Evolutionary conservation across 2,888 invertebrate species (phyloP), one percentile per base, ranked within the genome.

Genomic region (Acrocyrtus sp.): DNA sequence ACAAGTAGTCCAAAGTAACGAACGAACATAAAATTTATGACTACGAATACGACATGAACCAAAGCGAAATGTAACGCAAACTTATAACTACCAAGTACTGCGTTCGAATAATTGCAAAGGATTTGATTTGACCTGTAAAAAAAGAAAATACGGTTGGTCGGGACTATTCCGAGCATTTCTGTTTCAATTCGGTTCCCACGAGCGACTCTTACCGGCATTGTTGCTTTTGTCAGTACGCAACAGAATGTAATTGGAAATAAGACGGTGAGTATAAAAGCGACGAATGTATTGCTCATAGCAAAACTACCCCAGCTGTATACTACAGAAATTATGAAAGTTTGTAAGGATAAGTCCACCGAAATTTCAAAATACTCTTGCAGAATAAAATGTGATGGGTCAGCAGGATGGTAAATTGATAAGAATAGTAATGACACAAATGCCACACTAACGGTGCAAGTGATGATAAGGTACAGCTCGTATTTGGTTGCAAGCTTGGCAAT

Each of bases 221-320:
- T 26, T 0, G 53, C 63, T 8, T 10, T n/a, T 21, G 51, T 47
- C 65, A 54, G 56, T 15, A 48, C 12, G 1, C 19, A 26, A 15
- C 56, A 48, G 0, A 19, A 19, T 3, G 34, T 19, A 19, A 41
- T 56, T 3, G 24, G 4, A 3, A 65, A n/a, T 1, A 54, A 19
- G 10, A 34, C n/a, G 0, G 19, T 12, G 17, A 65, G n/a, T 1
- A 56, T 21, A 21, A 45, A 65, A 1, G 61, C n/a, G 4, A 65
- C 17, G 39, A 65, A 65, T 0, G 65, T 65, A 22, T 65, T 65
- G 5, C 39, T 24, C 61, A 62, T 62, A n/a, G 29, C 56, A 15
- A 54, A 54, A 3, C 5, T 41, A 3, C 17, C 10, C 60, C 60
- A 60, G 1, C 15, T 34, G 12, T 56, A 65, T 5, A 43, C 3